Evolutionary conservation across 92 coral and sea anemone species (phyloP).

Genomic region (Ricordea florida): DNA sequence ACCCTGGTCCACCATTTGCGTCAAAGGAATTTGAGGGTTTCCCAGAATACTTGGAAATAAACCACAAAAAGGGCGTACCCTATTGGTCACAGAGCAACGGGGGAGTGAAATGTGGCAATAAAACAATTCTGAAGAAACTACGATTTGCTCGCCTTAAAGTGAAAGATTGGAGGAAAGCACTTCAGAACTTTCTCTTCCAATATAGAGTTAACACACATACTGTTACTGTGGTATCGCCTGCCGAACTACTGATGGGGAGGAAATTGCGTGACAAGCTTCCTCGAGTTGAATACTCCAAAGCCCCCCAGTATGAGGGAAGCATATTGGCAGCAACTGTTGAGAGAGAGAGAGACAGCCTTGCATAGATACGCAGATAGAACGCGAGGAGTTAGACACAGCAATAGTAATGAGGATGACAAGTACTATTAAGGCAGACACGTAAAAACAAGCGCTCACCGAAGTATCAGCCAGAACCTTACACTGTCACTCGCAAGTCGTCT

Average conservation of each 20-base stretch:
- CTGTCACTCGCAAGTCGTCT: conserved; percentile 49
- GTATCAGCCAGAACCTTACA: conserved; percentile 50
- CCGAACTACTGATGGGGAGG: conserved; percentile 65
- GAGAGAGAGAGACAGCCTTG: conserved; percentile 62
- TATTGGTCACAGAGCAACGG: conserved; percentile 76
- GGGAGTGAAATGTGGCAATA: conserved; percentile 67
- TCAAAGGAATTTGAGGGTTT: conserved; percentile 69
- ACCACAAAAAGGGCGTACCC: conserved; percentile 61
- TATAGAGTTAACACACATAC: conserved; percentile 62
- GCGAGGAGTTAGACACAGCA: conserved; percentile 45
- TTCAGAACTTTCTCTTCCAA: conserved; percentile 56
- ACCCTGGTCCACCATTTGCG: conserved; percentile 59
- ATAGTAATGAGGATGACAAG: conserved; percentile 52
- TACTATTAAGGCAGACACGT: conserved; percentile 40
- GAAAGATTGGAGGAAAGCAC: conserved; percentile 47
- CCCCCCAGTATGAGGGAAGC: conserved; percentile 52
- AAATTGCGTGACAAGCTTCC: conserved; percentile 63
- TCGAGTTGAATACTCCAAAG: conserved; percentile 13
- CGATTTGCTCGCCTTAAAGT: conserved; percentile 61
- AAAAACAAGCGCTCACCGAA: conserved; percentile 46
- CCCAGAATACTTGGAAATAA: conserved; percentile 56
- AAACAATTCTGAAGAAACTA: conserved; percentile 55
- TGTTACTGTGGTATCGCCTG: conserved; percentile 62
- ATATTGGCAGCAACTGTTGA: conserved; percentile 49
- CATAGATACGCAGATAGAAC: conserved; percentile 62